Conservation (phyloP, 2,888 invertebrate genomes). For the Nineta flava region DNA sequence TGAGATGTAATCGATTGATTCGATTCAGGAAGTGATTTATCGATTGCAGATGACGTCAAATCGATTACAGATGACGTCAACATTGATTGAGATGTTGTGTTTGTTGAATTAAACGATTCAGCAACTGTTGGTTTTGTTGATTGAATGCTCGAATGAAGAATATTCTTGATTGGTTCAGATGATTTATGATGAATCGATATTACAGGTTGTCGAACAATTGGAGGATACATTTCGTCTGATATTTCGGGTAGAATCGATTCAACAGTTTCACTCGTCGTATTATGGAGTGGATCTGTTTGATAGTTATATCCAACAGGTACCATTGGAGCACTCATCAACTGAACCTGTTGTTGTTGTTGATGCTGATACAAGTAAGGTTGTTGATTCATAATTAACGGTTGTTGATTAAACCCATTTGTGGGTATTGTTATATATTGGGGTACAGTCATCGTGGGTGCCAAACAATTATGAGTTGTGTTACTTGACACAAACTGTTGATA, state of each 20-base stretch:
- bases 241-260: not conserved
- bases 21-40: not conserved
- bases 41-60: not conserved
- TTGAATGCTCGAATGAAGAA: too few relatives aligned
- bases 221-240: not conserved
- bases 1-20: not conserved
- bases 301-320: not conserved
- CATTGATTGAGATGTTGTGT: too few relatives aligned
- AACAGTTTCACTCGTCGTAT: not conserved
- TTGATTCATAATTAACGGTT: slow-evolving; percentile 32
- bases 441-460: slow-evolving; percentile 31
- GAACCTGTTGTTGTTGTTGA: slow-evolving; percentile 19
- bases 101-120: too few relatives aligned
- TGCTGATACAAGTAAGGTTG: slow-evolving; percentile 37
- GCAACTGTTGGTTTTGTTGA: too few relatives aligned
- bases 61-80: not conserved
- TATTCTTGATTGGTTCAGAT: not conserved
- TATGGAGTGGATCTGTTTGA: not conserved
- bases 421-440: slow-evolving; percentile 37
- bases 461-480: slow-evolving; percentile 20
- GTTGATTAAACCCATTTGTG: slow-evolving; percentile 26
- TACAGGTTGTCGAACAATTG: not conserved
- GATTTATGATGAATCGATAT: not conserved
- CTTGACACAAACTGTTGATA: slow-evolving; percentile 40
- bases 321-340: slow-evolving; percentile 5